These are phyloP conservation scores for Poecilia wingei DNA, from an alignment of 2,797 vertebrate species.

Conservation along the genomic window DNA sequence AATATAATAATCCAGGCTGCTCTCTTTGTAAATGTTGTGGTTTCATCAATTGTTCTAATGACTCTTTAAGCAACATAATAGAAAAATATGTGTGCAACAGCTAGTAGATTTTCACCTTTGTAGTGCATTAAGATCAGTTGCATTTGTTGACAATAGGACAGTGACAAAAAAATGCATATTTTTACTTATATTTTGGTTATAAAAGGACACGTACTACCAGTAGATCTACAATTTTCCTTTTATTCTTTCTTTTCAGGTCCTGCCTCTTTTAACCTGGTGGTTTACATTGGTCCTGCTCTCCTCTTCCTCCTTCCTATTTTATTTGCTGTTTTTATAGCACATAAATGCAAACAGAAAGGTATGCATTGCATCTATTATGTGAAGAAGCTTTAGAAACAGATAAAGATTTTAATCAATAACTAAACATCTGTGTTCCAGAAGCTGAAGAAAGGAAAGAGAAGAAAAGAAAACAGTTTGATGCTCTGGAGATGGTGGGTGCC, in stretches of 20 bases:
- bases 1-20: background rate
- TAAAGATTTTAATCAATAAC: background rate
- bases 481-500: background rate
- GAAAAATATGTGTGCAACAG: background rate
- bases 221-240: background rate
- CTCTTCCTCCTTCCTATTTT: background rate
- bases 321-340: background rate
- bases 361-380: background rate
- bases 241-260: background rate
- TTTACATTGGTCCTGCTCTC: background rate
- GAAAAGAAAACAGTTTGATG: background rate
- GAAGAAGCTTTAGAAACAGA: background rate
- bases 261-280: background rate
- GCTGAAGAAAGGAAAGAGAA: background rate
- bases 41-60: background rate
- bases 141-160: background rate
- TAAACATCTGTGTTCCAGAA: background rate
- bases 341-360: background rate
- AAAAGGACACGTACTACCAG: background rate
- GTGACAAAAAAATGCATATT: background rate
- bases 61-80: background rate
- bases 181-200: background rate
- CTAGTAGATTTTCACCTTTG: background rate
- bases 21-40: background rate
- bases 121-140: background rate